phyloP scores from a whole-genome alignment of 2,113 vertebrate species.

The Coturnix japonica region DNA sequence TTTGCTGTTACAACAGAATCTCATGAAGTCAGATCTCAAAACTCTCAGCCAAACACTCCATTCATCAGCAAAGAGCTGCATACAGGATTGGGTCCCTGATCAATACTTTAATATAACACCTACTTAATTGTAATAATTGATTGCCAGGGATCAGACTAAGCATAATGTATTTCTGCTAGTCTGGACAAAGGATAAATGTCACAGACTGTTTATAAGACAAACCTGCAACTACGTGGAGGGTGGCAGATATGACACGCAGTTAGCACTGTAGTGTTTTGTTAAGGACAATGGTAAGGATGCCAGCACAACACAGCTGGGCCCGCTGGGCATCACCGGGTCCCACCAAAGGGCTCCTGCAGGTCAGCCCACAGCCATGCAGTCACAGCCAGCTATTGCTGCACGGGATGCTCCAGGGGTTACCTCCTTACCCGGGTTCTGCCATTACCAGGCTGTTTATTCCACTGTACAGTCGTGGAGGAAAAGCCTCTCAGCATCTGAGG shows the following conservation, averaged over 20 bases:
- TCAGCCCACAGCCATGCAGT: neutral
- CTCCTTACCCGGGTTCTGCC: neutral
- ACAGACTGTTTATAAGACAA: neutral
- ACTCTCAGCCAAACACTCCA: neutral
- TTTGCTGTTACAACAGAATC: neutral
- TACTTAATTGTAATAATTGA: constrained; percentile 25
- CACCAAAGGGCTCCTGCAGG: neutral
- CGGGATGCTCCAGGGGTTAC: accelerated
- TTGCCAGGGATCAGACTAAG: neutral
- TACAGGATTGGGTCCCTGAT: neutral
- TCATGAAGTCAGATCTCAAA: neutral
- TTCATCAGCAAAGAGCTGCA: neutral
- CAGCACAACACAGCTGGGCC: accelerated
- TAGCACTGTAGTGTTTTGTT: neutral
- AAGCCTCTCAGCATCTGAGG: neutral
- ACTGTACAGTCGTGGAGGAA: neutral
- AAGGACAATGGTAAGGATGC: neutral
- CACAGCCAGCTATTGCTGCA: neutral
- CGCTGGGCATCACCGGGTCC: accelerated
- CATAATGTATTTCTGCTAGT: constrained; percentile 5
- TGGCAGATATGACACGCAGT: neutral
- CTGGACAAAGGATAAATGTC: constrained; percentile 3
- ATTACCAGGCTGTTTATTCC: neutral
- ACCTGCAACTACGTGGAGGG: neutral
- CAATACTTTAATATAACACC: constrained; percentile 51